Conservation (phyloP, 2,797 vertebrate genomes). For the Acanthopagrus latus region DNA sequence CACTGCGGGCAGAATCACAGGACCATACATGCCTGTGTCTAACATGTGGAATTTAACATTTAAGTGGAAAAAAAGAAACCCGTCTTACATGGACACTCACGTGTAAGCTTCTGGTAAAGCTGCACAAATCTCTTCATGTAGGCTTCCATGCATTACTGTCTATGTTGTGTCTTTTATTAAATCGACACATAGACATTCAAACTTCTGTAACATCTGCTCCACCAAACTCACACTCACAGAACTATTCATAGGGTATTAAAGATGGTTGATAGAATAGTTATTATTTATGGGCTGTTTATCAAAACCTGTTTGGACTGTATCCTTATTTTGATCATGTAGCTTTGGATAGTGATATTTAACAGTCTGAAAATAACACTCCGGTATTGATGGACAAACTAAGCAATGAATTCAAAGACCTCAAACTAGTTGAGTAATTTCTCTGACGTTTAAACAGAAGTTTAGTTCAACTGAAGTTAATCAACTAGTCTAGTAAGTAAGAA, state of each 20-base stretch:
- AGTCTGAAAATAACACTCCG: too few species aligned
- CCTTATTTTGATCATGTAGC: not conserved
- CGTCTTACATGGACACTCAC: conserved; percentile 13
- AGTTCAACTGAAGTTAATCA: too few species aligned
- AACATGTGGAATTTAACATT: conserved; percentile 76
- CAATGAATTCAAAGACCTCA: too few species aligned
- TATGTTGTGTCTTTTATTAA: not conserved
- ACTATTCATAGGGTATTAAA: not conserved
- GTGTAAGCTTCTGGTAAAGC: conserved; percentile 10
- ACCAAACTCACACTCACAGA: not conserved
- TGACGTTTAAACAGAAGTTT: too few species aligned
- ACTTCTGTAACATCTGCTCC: not conserved
- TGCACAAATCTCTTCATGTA: not conserved
- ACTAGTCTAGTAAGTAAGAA: too few species aligned
- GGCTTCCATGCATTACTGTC: not conserved
- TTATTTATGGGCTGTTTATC: not conserved
- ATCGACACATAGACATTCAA: not conserved
- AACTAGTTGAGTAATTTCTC: too few species aligned
- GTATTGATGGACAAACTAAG: too few species aligned
- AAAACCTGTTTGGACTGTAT: conserved; percentile 3
- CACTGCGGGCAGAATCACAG: conserved; percentile 43
- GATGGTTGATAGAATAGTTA: not conserved
- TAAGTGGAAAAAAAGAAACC: conserved; percentile 50
- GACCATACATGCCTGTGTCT: conserved; percentile 58
- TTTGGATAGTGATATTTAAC: not conserved